Evolutionary conservation across 2,888 invertebrate genomes (phyloP).

Genomic region (Eristalinus aeneus): DNA sequence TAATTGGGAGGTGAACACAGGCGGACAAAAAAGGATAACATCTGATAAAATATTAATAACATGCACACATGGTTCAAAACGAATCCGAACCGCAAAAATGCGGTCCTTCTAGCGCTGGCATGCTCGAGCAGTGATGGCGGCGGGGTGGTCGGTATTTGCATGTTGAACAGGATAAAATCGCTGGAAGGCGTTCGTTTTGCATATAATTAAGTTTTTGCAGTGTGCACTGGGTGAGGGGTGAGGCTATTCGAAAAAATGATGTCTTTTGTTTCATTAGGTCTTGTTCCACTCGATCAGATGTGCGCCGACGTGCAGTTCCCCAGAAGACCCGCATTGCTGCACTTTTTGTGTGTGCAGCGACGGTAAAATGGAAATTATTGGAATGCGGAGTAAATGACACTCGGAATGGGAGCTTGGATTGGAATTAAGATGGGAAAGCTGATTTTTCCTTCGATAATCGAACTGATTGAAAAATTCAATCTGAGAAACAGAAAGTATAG

Average conservation of each 20-base stretch:
- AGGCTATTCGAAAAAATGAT: neutral
- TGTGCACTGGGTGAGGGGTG: neutral
- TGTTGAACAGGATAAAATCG: neutral
- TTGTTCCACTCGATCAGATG: neutral
- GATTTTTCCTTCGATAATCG: too few species aligned
- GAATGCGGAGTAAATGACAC: too few species aligned
- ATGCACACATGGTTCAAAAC: neutral
- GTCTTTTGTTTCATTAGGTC: neutral
- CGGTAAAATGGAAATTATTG: neutral
- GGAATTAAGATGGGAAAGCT: too few species aligned
- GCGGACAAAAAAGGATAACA: neutral
- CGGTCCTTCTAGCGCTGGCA: neutral
- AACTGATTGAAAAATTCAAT: too few species aligned
- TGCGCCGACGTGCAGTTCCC: neutral
- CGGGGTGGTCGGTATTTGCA: neutral
- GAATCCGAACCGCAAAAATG: neutral
- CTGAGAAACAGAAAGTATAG: too few species aligned
- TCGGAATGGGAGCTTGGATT: too few species aligned
- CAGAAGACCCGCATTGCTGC: neutral
- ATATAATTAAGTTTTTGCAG: neutral
- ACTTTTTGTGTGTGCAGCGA: neutral
- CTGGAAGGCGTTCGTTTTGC: neutral
- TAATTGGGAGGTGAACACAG: neutral
- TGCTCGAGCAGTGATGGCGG: neutral
- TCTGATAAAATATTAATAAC: slow-evolving; percentile 20